Evolutionary conservation across 2,888 invertebrate genomes (phyloP).

Genomic region (Epinotia ramella): DNA sequence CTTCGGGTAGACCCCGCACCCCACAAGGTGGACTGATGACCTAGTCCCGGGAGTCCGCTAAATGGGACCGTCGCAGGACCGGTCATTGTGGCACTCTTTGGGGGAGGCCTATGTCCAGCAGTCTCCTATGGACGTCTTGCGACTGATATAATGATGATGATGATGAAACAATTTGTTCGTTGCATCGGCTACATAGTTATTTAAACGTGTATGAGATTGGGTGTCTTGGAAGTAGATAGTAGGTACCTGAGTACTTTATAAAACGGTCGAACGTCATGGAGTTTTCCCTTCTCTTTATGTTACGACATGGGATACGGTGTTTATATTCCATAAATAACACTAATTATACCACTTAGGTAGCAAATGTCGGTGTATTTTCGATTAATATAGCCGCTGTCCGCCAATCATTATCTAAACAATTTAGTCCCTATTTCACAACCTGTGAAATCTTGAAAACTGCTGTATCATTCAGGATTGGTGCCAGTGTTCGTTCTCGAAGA

Average conservation of each 20-base stretch:
- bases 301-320: too few species aligned
- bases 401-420: slow-evolving; percentile 9
- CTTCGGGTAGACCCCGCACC: too few species aligned
- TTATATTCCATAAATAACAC: neutral
- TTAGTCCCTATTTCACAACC: slow-evolving; percentile 37
- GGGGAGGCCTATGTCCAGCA: too few species aligned
- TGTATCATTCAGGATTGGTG: slow-evolving; percentile 19
- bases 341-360: neutral
- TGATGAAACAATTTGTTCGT: too few species aligned
- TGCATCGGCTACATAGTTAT: too few species aligned
- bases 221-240: neutral
- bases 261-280: neutral
- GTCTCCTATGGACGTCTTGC: too few species aligned
- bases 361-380: neutral
- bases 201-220: neutral
- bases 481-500: neutral
- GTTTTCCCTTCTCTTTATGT: too few species aligned
- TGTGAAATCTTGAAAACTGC: slow-evolving; percentile 35
- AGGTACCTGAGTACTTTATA: neutral
- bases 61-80: too few species aligned
- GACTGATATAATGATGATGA: too few species aligned
- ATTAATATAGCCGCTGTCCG: neutral
- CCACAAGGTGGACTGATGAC: too few species aligned
- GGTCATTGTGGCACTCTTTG: too few species aligned
- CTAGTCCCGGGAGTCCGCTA: too few species aligned